A percentile compares a stretch with the other conserved stretches of the same genome.
phyloP scores from a whole-genome alignment of 2,888 invertebrate species.

The Ophraella communa region DNA sequence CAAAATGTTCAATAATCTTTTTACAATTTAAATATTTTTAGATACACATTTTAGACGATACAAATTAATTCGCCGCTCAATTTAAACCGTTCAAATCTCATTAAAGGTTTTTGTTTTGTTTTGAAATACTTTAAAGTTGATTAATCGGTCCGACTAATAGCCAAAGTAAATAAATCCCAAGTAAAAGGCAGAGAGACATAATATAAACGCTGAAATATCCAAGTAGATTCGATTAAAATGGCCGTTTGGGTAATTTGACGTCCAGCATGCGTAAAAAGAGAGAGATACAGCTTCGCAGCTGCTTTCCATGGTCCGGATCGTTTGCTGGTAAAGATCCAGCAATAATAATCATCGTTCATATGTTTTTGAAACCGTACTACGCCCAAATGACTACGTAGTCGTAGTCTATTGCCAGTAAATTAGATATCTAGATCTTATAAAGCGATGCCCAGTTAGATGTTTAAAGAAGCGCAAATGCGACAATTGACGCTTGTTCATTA shows the following conservation, averaged over 20 bases:
- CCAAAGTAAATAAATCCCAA: constrained; percentile 14
- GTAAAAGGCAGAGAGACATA: constrained; percentile 19
- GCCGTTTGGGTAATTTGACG: constrained; percentile 41
- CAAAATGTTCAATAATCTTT: no score
- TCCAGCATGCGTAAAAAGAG: constrained; percentile 32
- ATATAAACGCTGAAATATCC: constrained; percentile 32
- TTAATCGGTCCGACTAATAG: no score
- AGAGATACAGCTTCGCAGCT: constrained; percentile 31
- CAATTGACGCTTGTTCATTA: no score
- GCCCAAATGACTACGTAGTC: constrained; percentile 39
- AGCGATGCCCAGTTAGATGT: constrained; percentile 27
- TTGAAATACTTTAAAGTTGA: no score
- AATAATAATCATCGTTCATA: constrained; percentile 11
- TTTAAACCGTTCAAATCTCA: no score
- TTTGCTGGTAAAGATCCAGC: constrained; percentile 34
- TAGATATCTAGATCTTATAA: constrained; percentile 34
- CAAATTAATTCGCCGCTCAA: no score
- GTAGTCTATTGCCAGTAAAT: constrained; percentile 42
- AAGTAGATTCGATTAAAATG: constrained; percentile 40
- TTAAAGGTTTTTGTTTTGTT: no score
- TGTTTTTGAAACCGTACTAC: constrained; percentile 25
- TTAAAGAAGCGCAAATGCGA: constrained; percentile 23
- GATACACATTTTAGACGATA: no score
- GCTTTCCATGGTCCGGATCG: constrained; percentile 31
- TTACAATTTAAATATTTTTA: no score